A percentile compares a stretch with the other conserved stretches of the same genome.
These are phyloP conservation scores for Moxostoma hubbsi DNA, from an alignment of 2,797 vertebrate species.

Conservation along the genomic window DNA sequence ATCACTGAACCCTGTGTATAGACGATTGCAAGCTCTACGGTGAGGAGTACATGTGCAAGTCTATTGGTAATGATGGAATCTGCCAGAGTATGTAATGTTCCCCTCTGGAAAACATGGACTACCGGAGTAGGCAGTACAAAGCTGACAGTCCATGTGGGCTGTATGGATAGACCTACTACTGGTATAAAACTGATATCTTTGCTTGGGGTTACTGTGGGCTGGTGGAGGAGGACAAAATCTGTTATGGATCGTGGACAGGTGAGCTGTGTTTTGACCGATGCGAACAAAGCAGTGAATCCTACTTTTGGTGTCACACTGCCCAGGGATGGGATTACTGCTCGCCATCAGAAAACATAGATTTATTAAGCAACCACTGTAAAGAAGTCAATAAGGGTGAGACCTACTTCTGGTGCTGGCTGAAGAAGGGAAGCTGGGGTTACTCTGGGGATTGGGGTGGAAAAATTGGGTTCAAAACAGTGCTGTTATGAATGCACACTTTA, in stretches of 20 bases:
- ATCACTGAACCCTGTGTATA: neutral
- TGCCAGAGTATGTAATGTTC: neutral
- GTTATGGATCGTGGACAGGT: too few relatives aligned
- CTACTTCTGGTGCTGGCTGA: slow-evolving; percentile 4
- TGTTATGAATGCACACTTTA: too few relatives aligned
- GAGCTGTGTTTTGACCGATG: too few relatives aligned
- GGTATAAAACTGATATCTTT: neutral
- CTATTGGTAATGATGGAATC: neutral
- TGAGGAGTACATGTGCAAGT: slow-evolving; percentile 2
- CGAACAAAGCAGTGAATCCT: too few relatives aligned
- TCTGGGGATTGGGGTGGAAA: neutral
- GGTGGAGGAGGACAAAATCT: neutral
- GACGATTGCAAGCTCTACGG: neutral
- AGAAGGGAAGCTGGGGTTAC: slow-evolving; percentile 4
- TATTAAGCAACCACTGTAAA: neutral
- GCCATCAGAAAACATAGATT: neutral
- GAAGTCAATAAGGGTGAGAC: neutral
- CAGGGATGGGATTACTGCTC: slow-evolving; percentile 23
- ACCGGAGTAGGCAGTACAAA: neutral
- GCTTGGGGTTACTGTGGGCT: slow-evolving; percentile 11
- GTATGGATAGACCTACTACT: neutral
- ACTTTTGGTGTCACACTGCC: too few relatives aligned
- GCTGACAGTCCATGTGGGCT: neutral
- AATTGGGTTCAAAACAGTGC: too few relatives aligned
- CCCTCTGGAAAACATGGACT: slow-evolving; percentile 9